A percentile compares a stretch with the other conserved stretches of the same genome.
These are phyloP conservation scores for Hypocryptadius cinnamomeus DNA, from an alignment of 2,113 vertebrate genomes.

Conservation along the genomic window DNA sequence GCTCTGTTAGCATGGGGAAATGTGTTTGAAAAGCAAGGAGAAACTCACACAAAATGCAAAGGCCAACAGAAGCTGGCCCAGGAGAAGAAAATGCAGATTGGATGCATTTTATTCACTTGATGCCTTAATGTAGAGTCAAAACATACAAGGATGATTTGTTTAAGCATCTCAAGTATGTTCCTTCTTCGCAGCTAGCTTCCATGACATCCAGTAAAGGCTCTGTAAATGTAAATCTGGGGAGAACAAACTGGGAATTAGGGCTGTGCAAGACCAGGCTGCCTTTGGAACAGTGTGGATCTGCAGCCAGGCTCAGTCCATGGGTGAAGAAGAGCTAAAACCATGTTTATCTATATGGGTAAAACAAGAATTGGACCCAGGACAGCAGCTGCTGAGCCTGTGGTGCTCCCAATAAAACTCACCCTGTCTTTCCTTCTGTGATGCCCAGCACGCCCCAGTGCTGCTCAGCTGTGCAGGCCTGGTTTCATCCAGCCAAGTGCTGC, in stretches of 20 bases:
- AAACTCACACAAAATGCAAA: background rate
- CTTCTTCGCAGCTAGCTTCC: background rate
- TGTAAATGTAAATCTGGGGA: background rate
- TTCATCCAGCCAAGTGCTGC: background rate
- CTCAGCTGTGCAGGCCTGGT: background rate
- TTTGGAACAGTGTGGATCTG: background rate
- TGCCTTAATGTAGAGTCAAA: background rate
- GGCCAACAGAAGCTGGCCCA: background rate
- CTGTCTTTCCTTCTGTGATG: background rate
- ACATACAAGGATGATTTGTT: background rate
- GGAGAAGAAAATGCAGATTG: background rate
- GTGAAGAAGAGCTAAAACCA: background rate
- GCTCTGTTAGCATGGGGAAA: background rate
- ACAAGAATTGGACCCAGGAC: background rate
- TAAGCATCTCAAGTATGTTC: background rate
- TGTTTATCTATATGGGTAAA: background rate
- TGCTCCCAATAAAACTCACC: background rate
- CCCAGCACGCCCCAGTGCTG: background rate
- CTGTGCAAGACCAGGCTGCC: background rate
- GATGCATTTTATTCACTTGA: background rate
- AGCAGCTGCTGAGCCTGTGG: background rate
- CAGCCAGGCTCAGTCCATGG: background rate
- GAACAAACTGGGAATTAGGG: background rate
- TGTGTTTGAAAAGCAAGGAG: background rate
- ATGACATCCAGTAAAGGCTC: background rate